A percentile compares a stretch with the other conserved stretches of the same genome.
Evolutionary conservation across 2,888 invertebrate species (phyloP).

Genomic region (Cerastis leucographa): DNA sequence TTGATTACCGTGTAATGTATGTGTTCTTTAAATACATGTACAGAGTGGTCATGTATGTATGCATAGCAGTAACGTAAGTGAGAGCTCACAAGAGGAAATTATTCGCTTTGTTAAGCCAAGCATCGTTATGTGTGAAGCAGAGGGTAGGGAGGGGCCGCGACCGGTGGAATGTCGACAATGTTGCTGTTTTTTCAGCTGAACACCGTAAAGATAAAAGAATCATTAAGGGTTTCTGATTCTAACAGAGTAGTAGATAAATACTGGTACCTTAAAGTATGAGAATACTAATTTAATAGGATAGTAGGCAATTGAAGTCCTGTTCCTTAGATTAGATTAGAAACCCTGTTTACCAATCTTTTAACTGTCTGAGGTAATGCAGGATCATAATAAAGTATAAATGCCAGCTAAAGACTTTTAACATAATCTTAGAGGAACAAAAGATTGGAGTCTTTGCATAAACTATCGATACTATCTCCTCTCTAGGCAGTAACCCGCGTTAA

Average conservation of each 20-base stretch:
- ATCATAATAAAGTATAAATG: neutral
- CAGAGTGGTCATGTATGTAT: conserved; percentile 8
- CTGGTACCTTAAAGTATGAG: neutral
- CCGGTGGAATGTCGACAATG: conserved; percentile 17
- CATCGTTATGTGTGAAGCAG: conserved; percentile 60
- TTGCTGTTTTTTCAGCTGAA: neutral
- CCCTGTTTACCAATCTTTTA: neutral
- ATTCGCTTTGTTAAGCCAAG: conserved; percentile 66
- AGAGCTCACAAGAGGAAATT: conserved; percentile 60
- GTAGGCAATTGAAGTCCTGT: neutral
- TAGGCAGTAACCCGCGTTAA: conserved; percentile 56
- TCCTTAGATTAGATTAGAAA: neutral
- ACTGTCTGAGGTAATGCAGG: neutral
- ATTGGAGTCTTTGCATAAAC: neutral
- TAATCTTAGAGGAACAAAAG: neutral
- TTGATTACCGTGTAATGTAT: conserved; percentile 46
- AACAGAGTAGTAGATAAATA: too few relatives aligned
- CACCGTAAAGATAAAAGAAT: neutral
- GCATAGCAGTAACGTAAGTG: conserved; percentile 19
- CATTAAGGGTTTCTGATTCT: neutral
- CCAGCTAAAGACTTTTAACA: neutral
- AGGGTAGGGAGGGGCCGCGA: conserved; percentile 36
- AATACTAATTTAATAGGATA: neutral
- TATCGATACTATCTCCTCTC: conserved; percentile 49
- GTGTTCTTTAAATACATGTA: conserved; percentile 21